phyloP scores from a whole-genome alignment of 2,888 invertebrate genomes.

The Tetragonula carbonaria region DNA sequence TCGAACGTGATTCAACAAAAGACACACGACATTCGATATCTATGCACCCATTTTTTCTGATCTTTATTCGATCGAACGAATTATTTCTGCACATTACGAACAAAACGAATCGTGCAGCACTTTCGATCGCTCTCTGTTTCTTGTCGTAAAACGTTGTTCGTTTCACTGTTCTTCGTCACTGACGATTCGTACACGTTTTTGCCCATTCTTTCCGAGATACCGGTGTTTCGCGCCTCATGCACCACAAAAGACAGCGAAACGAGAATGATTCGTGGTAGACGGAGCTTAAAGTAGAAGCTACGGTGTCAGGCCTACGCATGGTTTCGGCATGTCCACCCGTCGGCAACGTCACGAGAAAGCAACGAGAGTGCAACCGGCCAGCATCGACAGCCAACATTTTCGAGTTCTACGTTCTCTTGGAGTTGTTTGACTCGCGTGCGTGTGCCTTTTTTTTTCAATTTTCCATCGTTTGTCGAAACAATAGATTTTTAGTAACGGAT shows the following conservation, averaged over 20 bases:
- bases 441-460: constrained; percentile 8
- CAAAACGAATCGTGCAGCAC: not conserved
- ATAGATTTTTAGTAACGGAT: not conserved
- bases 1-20: not conserved
- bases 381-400: constrained; percentile 49
- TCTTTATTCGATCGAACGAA: constrained; percentile 4
- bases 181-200: constrained; percentile 26
- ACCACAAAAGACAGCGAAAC: constrained; percentile 36
- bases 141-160: not conserved
- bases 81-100: not conserved
- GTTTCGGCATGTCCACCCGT: constrained; percentile 63
- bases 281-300: constrained; percentile 50
- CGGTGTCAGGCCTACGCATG: constrained; percentile 56
- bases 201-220: constrained; percentile 32
- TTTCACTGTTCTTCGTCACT: constrained; percentile 35
- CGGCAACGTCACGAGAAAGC: constrained; percentile 45
- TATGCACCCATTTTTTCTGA: constrained; percentile 27
- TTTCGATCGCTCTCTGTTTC: constrained; percentile 27
- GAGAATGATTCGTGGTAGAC: constrained; percentile 29
- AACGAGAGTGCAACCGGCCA: constrained; percentile 53
- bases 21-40: not conserved
- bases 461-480: not conserved
- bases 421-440: constrained; percentile 15
- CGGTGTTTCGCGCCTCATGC: constrained; percentile 36
- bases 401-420: constrained; percentile 33